Conservation (phyloP, 2,888 invertebrate genomes). For the Hypomecis atomaria region DNA sequence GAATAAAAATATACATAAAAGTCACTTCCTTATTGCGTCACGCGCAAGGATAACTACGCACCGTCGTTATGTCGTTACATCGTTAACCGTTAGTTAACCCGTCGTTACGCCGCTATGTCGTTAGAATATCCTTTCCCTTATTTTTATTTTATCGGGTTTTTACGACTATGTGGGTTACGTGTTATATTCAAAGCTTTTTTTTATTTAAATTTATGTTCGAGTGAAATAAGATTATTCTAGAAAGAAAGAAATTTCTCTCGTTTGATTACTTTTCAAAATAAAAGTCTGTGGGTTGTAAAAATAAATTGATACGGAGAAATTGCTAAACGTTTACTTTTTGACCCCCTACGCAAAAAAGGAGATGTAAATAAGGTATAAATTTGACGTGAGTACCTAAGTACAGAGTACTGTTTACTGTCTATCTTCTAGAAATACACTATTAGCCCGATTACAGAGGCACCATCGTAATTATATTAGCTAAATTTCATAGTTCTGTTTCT, state of each 20-base stretch:
- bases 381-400: too few relatives aligned
- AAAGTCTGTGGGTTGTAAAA: too few relatives aligned
- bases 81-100: slow-evolving; percentile 4
- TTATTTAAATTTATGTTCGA: not conserved
- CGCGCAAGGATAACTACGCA: not conserved
- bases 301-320: too few relatives aligned
- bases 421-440: too few relatives aligned
- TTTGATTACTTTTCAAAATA: not conserved
- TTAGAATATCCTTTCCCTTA: not conserved
- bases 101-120: not conserved
- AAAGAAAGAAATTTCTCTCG: not conserved
- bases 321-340: too few relatives aligned
- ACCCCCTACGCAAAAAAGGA: too few relatives aligned
- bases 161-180: not conserved
- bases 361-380: too few relatives aligned
- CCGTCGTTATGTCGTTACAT: slow-evolving; percentile 5
- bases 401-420: too few relatives aligned
- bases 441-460: too few relatives aligned
- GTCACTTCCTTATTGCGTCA: not conserved
- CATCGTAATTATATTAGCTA: too few relatives aligned
- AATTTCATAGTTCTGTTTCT: too few relatives aligned
- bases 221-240: not conserved
- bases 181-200: slow-evolving; percentile 4
- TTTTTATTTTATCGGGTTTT: slow-evolving; percentile 11
- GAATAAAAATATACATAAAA: too few relatives aligned